Evolutionary conservation across 2,888 invertebrate species (phyloP), one percentile per base, ranked within the genome.

Genomic region (Scotopteryx bipunctaria): DNA sequence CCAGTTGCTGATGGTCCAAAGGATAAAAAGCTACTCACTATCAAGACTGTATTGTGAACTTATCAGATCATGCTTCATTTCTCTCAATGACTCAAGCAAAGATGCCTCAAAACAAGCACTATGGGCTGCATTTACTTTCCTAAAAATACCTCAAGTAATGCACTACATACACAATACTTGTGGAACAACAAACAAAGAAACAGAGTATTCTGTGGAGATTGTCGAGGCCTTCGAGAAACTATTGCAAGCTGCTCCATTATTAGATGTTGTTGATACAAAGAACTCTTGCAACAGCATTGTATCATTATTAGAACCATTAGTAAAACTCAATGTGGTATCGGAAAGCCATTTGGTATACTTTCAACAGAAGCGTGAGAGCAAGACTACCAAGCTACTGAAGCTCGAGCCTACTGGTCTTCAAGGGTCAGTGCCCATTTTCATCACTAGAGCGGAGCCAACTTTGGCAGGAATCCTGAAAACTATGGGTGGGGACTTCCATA

Each of bases 81-180:
- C 97, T n/a, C 83, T 98, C 2, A 95, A 97, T 70, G 97, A 97
- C 80, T 95, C 95, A 0, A 94, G 94, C 42, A 95, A 95, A 63
- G 95, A 95, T 33, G 81, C 90, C 1, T 93, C 94, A 5, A 95
- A 96, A 64, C 97, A 98, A 70, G 94, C 97, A 2, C 93, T 97
- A 68, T 98, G 98, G 97, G 97, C 97, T 8, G 97, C 98, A 5
- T 98, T 98, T 75, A 96, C 96, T 0, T 98, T 98, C 74, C 91
- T 98, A 5, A 98, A 98, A 91, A 93, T 98, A 41, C 97, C 97
- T 0, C 94, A 95, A 69, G 93, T 97, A 36, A 91, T 97, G 35
- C 93, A 94, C 49, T 93, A 94, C 59, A 78, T 96, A 33, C 93
- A 94, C 63, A 91, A 91, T 23, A 77, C 91, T 31, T 91, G 92